These are phyloP conservation scores for Phytoseiulus persimilis DNA, from an alignment of 2,888 invertebrate species.

Conservation along the genomic window DNA sequence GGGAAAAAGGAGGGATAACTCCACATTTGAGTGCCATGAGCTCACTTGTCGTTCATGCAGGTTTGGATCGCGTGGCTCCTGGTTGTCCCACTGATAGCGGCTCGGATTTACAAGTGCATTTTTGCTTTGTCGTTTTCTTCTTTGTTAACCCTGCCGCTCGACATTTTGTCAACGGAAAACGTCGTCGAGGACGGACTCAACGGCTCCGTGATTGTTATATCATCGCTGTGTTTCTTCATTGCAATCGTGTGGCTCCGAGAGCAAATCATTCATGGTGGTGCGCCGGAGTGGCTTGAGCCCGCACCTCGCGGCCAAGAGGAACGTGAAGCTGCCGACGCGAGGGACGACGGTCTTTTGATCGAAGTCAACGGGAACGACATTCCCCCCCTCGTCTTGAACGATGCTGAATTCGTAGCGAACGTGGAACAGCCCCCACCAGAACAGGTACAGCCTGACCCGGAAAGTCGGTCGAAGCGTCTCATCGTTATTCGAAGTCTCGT, in stretches of 20 bases:
- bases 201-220: conserved; percentile 91
- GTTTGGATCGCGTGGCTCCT: conserved; percentile 71
- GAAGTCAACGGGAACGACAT: neutral
- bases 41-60: neutral
- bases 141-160: conserved; percentile 71
- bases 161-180: conserved; percentile 85
- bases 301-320: conserved; percentile 50
- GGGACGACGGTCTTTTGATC: conserved; percentile 44
- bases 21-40: neutral
- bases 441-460: neutral
- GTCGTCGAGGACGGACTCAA: conserved; percentile 86
- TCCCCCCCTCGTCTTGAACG: conserved; percentile 39
- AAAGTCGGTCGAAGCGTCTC: no score
- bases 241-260: conserved; percentile 94
- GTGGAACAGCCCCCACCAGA: conserved; percentile 45
- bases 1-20: neutral
- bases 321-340: conserved; percentile 46
- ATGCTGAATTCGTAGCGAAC: conserved; percentile 42
- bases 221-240: conserved; percentile 90
- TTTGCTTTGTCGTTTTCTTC: conserved; percentile 80
- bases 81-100: conserved; percentile 71
- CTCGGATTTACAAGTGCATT: conserved; percentile 79
- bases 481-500: no score
- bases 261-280: conserved; percentile 93
- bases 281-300: conserved; percentile 87